These are phyloP conservation scores for Cremastobaeus sp. DNA, from an alignment of 2,888 invertebrate genomes.

Conservation along the genomic window DNA sequence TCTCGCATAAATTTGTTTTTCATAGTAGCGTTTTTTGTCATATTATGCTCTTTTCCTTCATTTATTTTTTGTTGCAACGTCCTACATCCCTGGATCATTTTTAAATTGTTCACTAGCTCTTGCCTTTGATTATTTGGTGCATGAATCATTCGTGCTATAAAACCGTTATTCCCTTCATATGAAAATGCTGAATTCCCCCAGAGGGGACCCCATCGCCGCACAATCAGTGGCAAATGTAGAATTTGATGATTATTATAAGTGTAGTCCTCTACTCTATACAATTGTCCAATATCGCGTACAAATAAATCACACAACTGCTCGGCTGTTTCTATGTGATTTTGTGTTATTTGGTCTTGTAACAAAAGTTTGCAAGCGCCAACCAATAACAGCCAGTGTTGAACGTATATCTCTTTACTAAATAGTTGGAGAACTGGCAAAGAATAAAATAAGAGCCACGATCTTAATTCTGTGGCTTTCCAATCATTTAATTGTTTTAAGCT, in stretches of 20 bases:
- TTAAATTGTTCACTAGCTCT: constrained; percentile 17
- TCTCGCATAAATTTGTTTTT: neutral
- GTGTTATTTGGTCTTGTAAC: constrained; percentile 8
- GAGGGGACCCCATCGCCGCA: constrained; percentile 9
- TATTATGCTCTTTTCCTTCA: neutral
- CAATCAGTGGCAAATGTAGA: constrained; percentile 5
- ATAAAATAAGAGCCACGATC: constrained; percentile 5
- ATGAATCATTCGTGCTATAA: constrained; percentile 7
- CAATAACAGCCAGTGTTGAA: constrained; percentile 13
- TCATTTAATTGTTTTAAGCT: neutral
- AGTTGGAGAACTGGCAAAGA: neutral
- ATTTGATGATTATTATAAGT: constrained; percentile 19
- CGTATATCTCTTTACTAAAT: neutral
- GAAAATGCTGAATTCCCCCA: constrained; percentile 16
- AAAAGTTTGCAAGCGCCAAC: constrained; percentile 5
- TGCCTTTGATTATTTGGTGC: constrained; percentile 4
- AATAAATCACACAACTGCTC: constrained; percentile 8
- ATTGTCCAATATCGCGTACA: constrained; percentile 9
- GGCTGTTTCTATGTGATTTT: neutral
- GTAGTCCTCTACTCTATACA: constrained; percentile 3
- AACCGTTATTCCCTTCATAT: constrained; percentile 13
- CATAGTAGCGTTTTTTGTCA: neutral
- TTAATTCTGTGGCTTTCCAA: constrained; percentile 2
- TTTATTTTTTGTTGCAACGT: neutral
- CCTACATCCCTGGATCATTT: constrained; percentile 5